These are phyloP conservation scores for Antigone vipio DNA, from an alignment of 2,113 vertebrate species.

Conservation along the genomic window DNA sequence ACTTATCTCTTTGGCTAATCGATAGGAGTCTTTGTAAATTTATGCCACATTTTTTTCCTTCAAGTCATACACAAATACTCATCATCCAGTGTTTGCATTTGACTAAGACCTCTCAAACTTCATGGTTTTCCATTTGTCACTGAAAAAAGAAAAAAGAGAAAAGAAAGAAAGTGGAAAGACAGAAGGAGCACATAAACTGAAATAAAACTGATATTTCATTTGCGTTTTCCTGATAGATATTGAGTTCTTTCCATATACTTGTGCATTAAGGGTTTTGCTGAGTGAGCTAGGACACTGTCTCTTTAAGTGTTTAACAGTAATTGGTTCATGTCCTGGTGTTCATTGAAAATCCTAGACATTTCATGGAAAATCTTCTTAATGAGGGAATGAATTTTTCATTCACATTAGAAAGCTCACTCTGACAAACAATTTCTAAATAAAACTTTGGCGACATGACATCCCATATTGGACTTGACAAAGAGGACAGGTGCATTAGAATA, in stretches of 20 bases:
- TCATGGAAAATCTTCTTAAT: constrained; percentile 90
- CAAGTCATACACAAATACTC: not conserved
- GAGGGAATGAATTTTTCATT: constrained; percentile 96
- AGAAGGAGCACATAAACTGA: not conserved
- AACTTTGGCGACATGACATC: constrained; percentile 92
- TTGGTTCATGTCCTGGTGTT: constrained; percentile 87
- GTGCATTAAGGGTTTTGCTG: constrained; percentile 73
- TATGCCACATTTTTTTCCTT: not conserved
- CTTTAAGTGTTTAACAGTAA: constrained; percentile 90
- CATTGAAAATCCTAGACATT: constrained; percentile 88
- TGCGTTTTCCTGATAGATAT: constrained; percentile 56
- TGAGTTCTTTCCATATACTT: constrained; percentile 58
- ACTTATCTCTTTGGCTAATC: not conserved
- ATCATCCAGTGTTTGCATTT: not conserved
- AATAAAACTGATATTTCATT: constrained; percentile 67
- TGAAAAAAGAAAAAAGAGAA: not conserved
- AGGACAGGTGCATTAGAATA: constrained; percentile 99
- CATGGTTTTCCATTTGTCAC: not conserved
- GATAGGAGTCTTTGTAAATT: not conserved
- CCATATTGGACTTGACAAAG: constrained; percentile 97
- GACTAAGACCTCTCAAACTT: not conserved
- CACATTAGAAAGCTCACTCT: constrained; percentile 85
- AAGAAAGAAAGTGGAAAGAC: not conserved
- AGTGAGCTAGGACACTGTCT: constrained; percentile 75
- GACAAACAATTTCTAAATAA: constrained; percentile 93